Conservation (phyloP, 2,888 invertebrate genomes). For the Eristalis arbustorum region DNA sequence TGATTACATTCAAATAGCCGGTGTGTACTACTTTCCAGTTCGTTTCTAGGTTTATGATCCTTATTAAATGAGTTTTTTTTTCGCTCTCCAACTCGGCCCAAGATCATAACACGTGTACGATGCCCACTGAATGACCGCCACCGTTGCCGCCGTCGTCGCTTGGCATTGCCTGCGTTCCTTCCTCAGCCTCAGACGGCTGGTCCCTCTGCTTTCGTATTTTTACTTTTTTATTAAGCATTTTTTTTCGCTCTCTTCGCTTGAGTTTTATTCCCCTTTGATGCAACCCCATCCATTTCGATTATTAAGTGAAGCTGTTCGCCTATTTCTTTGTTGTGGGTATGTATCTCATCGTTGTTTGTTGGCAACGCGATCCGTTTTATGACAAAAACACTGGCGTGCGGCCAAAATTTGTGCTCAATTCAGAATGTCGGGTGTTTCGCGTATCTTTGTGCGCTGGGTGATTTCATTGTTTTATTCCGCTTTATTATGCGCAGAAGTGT, state of each 20-base stretch:
- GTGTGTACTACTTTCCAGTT: conserved; percentile 5
- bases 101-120: not conserved
- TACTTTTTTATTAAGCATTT: conserved; percentile 4
- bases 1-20: not conserved
- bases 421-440: not conserved
- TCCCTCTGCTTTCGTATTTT: not conserved
- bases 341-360: not conserved
- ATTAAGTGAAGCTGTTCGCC: conserved; percentile 32
- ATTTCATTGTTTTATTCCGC: not conserved
- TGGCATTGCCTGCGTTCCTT: not conserved
- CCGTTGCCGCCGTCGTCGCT: not conserved
- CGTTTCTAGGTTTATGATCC: conserved; percentile 33
- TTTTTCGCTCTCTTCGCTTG: not conserved
- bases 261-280: not conserved
- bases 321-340: conserved; percentile 48
- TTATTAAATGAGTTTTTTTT: not conserved
- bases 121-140: not conserved
- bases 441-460: not conserved
- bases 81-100: not conserved
- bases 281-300: conserved; percentile 25
- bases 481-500: conserved; percentile 5
- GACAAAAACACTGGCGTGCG: conserved; percentile 50
- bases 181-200: not conserved
- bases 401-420: not conserved
- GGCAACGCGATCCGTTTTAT: conserved; percentile 30